phyloP scores from a whole-genome alignment of 2,113 vertebrate genomes.

The Paramisgurnus dabryanus region DNA sequence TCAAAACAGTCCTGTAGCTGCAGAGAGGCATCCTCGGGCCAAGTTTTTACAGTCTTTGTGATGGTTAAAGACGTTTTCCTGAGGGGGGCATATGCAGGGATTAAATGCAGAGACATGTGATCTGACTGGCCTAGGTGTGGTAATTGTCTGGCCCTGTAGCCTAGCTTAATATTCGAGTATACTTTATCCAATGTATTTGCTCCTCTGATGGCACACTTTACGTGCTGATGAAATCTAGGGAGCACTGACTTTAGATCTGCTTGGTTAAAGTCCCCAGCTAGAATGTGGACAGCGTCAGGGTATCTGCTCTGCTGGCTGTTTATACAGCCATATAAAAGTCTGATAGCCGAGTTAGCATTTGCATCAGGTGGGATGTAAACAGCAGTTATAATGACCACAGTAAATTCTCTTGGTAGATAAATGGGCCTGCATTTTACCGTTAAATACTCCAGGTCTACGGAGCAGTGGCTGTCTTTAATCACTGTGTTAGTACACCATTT shows the following conservation, averaged over 20 bases:
- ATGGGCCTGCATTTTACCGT: slow-evolving; percentile 19
- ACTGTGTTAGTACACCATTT: slow-evolving; percentile 17
- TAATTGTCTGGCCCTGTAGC: neutral
- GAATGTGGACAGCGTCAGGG: no score
- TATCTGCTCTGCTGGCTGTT: no score
- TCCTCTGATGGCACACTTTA: no score
- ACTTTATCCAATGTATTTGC: no score
- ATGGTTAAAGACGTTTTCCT: neutral
- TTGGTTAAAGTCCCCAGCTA: no score
- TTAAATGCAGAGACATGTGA: neutral
- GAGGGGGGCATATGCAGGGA: neutral
- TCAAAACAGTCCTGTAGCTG: slow-evolving; percentile 12
- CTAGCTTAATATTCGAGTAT: no score
- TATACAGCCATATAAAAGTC: no score
- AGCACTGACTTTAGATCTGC: no score
- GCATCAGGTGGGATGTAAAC: no score
- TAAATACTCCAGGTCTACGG: neutral
- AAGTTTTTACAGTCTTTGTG: neutral
- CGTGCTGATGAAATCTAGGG: no score
- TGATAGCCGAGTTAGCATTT: no score
- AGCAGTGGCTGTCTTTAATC: slow-evolving; percentile 15
- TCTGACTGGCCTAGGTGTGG: slow-evolving; percentile 15
- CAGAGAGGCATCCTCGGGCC: neutral
- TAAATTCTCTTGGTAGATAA: neutral
- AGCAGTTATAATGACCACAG: neutral